Conservation (phyloP, 2,797 vertebrate genomes). For the Xenops minutus region DNA sequence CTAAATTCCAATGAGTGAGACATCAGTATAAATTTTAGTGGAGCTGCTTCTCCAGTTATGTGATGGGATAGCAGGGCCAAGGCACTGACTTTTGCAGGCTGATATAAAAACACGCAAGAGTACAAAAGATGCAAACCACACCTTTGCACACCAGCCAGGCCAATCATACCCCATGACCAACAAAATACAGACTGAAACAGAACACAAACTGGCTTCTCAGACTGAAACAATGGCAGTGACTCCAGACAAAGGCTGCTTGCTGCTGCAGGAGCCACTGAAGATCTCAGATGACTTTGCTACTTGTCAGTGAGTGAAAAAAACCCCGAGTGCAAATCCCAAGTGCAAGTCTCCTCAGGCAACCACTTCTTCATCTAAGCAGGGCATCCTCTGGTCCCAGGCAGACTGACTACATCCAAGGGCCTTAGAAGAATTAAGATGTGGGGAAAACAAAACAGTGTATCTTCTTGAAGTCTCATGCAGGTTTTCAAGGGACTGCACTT, state of each 20-base stretch:
- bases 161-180: neutral
- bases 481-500: neutral
- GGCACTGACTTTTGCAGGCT: neutral
- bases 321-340: accelerated
- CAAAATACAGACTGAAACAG: neutral
- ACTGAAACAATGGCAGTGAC: neutral
- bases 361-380: neutral
- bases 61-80: neutral
- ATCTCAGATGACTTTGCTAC: neutral
- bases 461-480: neutral
- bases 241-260: neutral
- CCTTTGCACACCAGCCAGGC: neutral
- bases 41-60: neutral
- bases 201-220: neutral
- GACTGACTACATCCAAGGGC: neutral
- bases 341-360: neutral
- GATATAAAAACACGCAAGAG: accelerated
- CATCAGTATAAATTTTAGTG: neutral
- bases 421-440: neutral
- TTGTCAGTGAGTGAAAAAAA: neutral
- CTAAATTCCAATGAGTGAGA: neutral
- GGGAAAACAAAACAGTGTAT: neutral
- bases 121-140: neutral
- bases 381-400: neutral
- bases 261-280: neutral